phyloP scores from a whole-genome alignment of 2,797 vertebrate genomes.

The Myiotriccus ornatus region DNA sequence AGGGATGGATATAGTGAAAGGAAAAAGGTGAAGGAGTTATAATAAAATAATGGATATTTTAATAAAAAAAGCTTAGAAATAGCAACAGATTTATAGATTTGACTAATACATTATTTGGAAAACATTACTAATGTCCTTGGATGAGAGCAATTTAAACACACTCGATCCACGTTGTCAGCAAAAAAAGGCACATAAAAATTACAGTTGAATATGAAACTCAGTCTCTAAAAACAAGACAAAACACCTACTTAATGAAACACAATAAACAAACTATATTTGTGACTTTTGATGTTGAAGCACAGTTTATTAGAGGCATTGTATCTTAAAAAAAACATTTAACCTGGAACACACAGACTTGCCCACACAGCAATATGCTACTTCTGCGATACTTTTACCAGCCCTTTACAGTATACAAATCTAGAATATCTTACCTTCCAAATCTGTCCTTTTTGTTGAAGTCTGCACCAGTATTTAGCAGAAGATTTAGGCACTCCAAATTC shows the following conservation, averaged over 20 bases:
- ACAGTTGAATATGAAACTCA: neutral
- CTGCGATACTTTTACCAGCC: neutral
- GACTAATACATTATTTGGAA: neutral
- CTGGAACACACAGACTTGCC: neutral
- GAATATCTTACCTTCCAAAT: slow-evolving; percentile 88
- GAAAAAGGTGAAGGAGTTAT: neutral
- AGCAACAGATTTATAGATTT: neutral
- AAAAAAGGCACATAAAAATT: neutral
- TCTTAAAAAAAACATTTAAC: neutral
- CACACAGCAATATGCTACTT: neutral
- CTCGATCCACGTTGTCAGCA: neutral
- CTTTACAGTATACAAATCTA: neutral
- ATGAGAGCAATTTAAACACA: neutral
- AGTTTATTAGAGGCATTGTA: neutral
- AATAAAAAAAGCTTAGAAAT: neutral
- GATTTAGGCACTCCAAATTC: slow-evolving; percentile 98
- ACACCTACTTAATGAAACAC: neutral
- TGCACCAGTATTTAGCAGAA: slow-evolving; percentile 93
- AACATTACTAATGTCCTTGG: neutral
- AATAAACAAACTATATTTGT: neutral
- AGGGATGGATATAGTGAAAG: neutral
- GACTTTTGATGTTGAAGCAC: neutral
- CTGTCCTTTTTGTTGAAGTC: slow-evolving; percentile 97
- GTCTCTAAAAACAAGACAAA: neutral
- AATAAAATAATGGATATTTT: neutral